Conservation (phyloP, 2,113 vertebrate genomes). For the Corynorhinus townsendii region DNA sequence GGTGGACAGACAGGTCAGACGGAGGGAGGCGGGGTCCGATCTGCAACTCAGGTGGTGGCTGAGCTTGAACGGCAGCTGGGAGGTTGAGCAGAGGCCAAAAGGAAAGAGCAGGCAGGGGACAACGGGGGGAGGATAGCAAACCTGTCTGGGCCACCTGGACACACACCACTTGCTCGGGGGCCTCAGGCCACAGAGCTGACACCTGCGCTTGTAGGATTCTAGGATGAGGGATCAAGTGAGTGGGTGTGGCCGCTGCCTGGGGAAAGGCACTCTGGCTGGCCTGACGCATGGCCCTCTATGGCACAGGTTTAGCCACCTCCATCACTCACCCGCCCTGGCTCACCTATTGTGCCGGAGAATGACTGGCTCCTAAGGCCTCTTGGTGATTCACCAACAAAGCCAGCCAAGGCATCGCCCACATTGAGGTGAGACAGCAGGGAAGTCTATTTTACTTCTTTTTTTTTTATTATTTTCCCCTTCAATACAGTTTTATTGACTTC, state of each 20-base stretch:
- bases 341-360: not conserved
- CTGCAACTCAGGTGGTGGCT: too few relatives aligned
- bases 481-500: too few relatives aligned
- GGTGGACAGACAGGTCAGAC: not conserved
- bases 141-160: too few relatives aligned
- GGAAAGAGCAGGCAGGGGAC: not conserved
- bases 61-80: too few relatives aligned
- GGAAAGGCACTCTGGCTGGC: not conserved
- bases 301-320: not conserved
- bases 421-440: not conserved
- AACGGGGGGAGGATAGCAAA: not conserved
- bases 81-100: not conserved
- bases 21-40: not conserved
- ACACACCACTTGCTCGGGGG: too few relatives aligned
- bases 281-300: not conserved
- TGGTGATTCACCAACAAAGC: not conserved
- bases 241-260: not conserved
- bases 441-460: too few relatives aligned
- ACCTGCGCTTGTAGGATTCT: not conserved
- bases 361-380: not conserved
- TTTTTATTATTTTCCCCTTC: too few relatives aligned
- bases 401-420: not conserved
- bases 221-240: not conserved
- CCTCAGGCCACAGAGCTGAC: not conserved
- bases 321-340: not conserved